These are phyloP conservation scores for Masnerella sp. DNA, from an alignment of 2,888 invertebrate genomes.

Conservation along the genomic window DNA sequence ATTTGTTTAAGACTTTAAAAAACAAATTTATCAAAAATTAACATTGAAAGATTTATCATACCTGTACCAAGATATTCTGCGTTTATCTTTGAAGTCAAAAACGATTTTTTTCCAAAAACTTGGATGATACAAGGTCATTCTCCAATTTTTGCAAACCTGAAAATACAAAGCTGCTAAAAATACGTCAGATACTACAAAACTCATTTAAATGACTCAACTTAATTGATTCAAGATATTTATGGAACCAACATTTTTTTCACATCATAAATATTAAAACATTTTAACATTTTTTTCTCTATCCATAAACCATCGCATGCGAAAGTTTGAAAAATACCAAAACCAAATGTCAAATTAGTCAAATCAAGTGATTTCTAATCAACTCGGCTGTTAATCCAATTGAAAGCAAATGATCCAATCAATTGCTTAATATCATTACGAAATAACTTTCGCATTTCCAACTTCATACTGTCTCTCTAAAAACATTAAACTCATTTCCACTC, in stretches of 20 bases:
- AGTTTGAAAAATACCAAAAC: too few species aligned
- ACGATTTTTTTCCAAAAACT: conserved; percentile 77
- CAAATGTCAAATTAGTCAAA: too few species aligned
- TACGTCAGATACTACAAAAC: too few species aligned
- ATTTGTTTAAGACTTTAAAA: too few species aligned
- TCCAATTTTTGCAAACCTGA: conserved; percentile 80
- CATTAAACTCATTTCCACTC: conserved; percentile 10
- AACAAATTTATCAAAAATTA: too few species aligned
- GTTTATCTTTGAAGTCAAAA: conserved; percentile 74
- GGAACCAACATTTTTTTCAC: too few species aligned
- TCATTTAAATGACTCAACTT: too few species aligned
- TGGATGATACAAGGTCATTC: conserved; percentile 78
- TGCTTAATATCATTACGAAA: conserved; percentile 24
- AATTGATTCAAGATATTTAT: too few species aligned
- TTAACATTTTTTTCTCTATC: too few species aligned
- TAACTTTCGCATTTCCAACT: conserved; percentile 26
- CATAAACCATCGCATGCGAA: too few species aligned
- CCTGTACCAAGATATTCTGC: conserved; percentile 74
- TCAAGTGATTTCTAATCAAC: not conserved
- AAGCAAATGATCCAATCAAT: conserved; percentile 6
- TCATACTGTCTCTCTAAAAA: not conserved
- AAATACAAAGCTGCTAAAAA: too few species aligned
- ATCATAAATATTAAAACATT: too few species aligned
- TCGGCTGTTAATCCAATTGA: not conserved
- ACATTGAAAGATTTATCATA: conserved; percentile 50